A percentile compares a stretch with the other conserved stretches of the same genome.
These are phyloP conservation scores for Glyptemys insculpta DNA, from an alignment of 2,797 vertebrate genomes.

Conservation along the genomic window DNA sequence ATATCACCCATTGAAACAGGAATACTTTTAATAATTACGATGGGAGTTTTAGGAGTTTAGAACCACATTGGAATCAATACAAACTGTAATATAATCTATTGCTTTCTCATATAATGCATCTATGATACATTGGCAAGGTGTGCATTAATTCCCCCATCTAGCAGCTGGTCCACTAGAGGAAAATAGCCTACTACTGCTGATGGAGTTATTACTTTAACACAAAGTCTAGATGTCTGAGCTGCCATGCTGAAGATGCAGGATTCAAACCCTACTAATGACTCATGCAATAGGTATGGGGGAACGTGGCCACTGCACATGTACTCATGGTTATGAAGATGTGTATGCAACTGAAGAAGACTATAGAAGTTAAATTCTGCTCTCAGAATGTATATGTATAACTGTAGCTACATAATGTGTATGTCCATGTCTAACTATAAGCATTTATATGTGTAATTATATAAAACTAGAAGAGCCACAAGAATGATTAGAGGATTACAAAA, in stretches of 20 bases:
- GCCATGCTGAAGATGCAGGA: background rate
- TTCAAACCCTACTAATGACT: background rate
- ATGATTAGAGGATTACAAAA: background rate
- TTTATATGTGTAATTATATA: background rate
- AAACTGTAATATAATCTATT: background rate
- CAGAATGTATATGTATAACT: background rate
- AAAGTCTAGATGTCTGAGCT: conserved; percentile 12
- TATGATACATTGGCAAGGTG: background rate
- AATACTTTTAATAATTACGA: background rate
- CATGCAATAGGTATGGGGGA: background rate
- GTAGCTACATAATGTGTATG: background rate
- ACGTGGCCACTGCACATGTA: background rate
- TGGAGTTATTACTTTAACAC: conserved; percentile 8
- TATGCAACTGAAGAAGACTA: background rate
- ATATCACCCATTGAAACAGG: background rate
- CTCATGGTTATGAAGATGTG: background rate
- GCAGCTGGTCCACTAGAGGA: background rate
- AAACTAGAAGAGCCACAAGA: background rate
- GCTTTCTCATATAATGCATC: background rate
- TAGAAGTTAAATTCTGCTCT: background rate
- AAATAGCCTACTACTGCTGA: background rate
- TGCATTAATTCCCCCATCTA: background rate
- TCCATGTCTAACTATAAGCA: background rate
- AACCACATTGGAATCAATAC: background rate
- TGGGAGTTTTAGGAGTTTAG: background rate